Evolutionary conservation across 2,113 vertebrate genomes (phyloP).

Genomic region (Istiophorus platypterus): DNA sequence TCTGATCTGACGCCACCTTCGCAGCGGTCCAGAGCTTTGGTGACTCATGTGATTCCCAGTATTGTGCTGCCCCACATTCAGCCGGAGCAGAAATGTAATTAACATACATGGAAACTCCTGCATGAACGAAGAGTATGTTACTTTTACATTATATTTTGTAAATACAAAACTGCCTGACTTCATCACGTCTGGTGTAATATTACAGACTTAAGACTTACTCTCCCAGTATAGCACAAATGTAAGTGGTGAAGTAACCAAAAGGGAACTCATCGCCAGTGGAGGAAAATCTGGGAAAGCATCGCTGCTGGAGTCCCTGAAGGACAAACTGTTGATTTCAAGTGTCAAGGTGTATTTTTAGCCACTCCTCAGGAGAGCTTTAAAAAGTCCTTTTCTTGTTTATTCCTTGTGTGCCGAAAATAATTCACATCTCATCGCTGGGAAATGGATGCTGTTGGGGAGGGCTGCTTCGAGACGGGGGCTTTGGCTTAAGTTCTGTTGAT

Average conservation of each 20-base stretch:
- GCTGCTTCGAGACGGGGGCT: not conserved
- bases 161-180: not conserved
- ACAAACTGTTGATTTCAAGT: constrained; percentile 41
- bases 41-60: too few species aligned
- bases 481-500: constrained; percentile 14
- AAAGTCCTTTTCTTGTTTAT: constrained; percentile 16
- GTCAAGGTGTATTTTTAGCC: constrained; percentile 56
- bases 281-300: constrained; percentile 13
- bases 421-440: not conserved
- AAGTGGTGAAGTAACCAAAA: not conserved
- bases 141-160: too few species aligned
- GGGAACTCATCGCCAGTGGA: constrained; percentile 16
- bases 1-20: too few species aligned
- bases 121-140: too few species aligned
- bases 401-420: not conserved
- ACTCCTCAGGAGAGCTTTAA: constrained; percentile 19
- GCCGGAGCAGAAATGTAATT: not conserved
- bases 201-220: not conserved
- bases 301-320: constrained; percentile 40
- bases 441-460: not conserved
- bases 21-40: too few species aligned
- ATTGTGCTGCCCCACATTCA: not conserved
- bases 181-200: not conserved
- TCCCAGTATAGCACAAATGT: not conserved
- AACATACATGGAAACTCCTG: not conserved